phyloP scores from a whole-genome alignment of 2,888 invertebrate species.

The Dicycla oo region DNA sequence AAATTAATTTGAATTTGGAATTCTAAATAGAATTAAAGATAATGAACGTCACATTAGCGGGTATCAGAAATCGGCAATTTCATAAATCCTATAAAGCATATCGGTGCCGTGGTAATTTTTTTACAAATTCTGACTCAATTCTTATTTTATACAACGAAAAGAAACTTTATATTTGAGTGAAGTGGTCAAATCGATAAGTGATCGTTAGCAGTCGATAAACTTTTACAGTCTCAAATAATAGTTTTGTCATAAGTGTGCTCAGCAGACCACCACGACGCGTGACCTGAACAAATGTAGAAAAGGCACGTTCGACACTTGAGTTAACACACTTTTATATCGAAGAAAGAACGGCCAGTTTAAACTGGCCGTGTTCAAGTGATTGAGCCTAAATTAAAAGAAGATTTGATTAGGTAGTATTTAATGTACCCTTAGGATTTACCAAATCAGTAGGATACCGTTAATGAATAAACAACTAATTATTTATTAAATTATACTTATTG shows the following conservation, averaged over 20 bases:
- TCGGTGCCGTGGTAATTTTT: no score
- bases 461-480: no score
- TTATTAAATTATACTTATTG: background rate
- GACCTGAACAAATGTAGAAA: background rate
- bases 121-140: background rate
- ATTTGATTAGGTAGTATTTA: no score
- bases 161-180: conserved; percentile 4
- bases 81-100: background rate
- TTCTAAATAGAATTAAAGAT: no score
- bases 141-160: background rate
- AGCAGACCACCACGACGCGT: conserved; percentile 8
- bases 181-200: conserved; percentile 55
- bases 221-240: conserved; percentile 44
- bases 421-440: no score
- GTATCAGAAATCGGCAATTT: no score
- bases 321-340: conserved; percentile 22
- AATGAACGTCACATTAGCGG: no score
- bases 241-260: conserved; percentile 27
- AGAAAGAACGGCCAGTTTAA: background rate
- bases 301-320: conserved; percentile 35
- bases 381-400: background rate
- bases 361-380: background rate
- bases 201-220: conserved; percentile 63
- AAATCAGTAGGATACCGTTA: no score
- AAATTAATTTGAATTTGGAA: no score